These are phyloP conservation scores for Drosophila tropicalis DNA, from an alignment of 1,140 invertebrate genomes.

Conservation along the genomic window DNA sequence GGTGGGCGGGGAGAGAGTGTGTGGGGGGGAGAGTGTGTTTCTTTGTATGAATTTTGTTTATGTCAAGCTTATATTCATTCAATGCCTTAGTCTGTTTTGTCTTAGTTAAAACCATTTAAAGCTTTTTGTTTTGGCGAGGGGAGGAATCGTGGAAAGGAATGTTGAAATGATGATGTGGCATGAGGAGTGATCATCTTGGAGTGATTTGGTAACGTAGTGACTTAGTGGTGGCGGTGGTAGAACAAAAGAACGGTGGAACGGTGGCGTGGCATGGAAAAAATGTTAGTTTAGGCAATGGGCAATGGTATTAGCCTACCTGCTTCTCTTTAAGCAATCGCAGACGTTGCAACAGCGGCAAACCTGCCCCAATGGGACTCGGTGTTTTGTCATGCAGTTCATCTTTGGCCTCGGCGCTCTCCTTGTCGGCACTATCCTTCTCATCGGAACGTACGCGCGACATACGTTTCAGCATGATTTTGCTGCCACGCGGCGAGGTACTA, in stretches of 20 bases:
- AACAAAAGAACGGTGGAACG: conserved; percentile 13
- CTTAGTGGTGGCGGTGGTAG: too few species aligned
- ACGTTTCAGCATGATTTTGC: conserved; percentile 86
- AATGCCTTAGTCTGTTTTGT: conserved; percentile 47
- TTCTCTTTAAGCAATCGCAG: conserved; percentile 93
- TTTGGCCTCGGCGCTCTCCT: conserved; percentile 84
- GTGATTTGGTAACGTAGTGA: conserved; percentile 13
- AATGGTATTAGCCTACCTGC: conserved; percentile 86
- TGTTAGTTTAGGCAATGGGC: conserved; percentile 14
- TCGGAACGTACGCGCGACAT: conserved; percentile 89
- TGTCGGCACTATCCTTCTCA: conserved; percentile 84
- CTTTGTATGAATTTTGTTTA: conserved; percentile 34
- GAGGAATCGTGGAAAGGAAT: neutral
- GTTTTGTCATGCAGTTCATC: conserved; percentile 85
- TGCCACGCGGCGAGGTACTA: conserved; percentile 74
- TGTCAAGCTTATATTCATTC: conserved; percentile 48
- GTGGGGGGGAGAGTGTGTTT: neutral
- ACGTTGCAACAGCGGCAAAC: conserved; percentile 90
- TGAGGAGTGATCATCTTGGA: conserved; percentile 15
- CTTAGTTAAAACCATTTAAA: conserved; percentile 62
- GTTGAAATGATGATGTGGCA: conserved; percentile 8
- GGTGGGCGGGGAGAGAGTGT: too few species aligned
- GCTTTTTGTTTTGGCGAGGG: conserved; percentile 30
- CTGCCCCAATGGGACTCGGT: conserved; percentile 89
- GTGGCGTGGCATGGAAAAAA: conserved; percentile 6